Conservation (phyloP, 2,113 vertebrate genomes). For the Bothrops jararaca region DNA sequence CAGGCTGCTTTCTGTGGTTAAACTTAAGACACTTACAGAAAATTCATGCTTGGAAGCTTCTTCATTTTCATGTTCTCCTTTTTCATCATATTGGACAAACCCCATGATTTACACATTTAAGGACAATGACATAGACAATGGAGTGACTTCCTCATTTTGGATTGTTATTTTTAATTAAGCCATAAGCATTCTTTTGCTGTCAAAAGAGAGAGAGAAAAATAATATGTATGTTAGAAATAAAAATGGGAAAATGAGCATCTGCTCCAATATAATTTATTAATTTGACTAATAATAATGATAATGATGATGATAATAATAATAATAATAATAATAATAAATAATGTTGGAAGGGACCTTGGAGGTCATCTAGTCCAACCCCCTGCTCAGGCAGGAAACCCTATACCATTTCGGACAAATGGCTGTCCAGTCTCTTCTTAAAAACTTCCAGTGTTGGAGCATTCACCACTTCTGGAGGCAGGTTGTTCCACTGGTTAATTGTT, state of each 20-base stretch:
- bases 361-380: too few species aligned
- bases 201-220: neutral
- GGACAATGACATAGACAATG: neutral
- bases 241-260: neutral
- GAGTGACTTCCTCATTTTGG: neutral
- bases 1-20: neutral
- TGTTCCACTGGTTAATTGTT: too few species aligned
- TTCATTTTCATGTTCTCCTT: neutral
- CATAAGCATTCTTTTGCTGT: neutral
- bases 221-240: neutral
- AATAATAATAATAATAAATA: too few species aligned
- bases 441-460: too few species aligned
- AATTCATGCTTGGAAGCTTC: neutral
- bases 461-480: too few species aligned
- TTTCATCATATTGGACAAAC: neutral
- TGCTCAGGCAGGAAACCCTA: too few species aligned
- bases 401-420: too few species aligned
- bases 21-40: neutral
- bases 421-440: too few species aligned
- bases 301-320: too few species aligned
- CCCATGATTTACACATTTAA: neutral
- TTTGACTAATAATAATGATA: neutral
- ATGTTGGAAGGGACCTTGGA: too few species aligned
- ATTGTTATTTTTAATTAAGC: neutral
- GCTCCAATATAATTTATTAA: neutral